phyloP scores from a whole-genome alignment of 2,888 invertebrate genomes.

The Physocephala rufipes region DNA sequence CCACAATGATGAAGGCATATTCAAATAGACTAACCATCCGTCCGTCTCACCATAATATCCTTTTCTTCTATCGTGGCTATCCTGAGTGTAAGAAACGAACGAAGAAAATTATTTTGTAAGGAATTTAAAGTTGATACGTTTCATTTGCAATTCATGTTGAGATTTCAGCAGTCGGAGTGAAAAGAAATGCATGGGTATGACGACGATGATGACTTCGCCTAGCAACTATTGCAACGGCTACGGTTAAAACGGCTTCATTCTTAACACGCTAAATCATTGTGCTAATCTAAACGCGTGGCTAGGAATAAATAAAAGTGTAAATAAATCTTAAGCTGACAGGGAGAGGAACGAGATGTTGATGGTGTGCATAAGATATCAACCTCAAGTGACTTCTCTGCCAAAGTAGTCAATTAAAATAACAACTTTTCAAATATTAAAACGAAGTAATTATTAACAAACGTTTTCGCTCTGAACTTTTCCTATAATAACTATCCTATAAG shows the following conservation, averaged over 20 bases:
- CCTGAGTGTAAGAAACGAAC: background rate
- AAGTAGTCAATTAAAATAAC: slow-evolving; percentile 26
- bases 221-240: too few relatives aligned
- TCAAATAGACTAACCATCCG: background rate
- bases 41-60: too few relatives aligned
- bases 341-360: too few relatives aligned
- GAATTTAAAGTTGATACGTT: background rate
- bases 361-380: background rate
- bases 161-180: background rate
- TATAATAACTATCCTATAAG: background rate
- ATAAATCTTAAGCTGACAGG: slow-evolving; percentile 3
- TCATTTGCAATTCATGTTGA: slow-evolving; percentile 19
- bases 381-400: background rate
- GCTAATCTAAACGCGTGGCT: too few relatives aligned
- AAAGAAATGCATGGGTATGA: too few relatives aligned
- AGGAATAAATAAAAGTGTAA: too few relatives aligned
- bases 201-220: too few relatives aligned
- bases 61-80: background rate
- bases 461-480: too few relatives aligned
- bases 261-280: background rate
- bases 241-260: background rate
- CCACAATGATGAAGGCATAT: background rate
- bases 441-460: slow-evolving; percentile 21
- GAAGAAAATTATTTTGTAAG: background rate
- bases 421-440: slow-evolving; percentile 23